Evolutionary conservation across 2,888 invertebrate species (phyloP).

Genomic region (Pseudococcus viburni): DNA sequence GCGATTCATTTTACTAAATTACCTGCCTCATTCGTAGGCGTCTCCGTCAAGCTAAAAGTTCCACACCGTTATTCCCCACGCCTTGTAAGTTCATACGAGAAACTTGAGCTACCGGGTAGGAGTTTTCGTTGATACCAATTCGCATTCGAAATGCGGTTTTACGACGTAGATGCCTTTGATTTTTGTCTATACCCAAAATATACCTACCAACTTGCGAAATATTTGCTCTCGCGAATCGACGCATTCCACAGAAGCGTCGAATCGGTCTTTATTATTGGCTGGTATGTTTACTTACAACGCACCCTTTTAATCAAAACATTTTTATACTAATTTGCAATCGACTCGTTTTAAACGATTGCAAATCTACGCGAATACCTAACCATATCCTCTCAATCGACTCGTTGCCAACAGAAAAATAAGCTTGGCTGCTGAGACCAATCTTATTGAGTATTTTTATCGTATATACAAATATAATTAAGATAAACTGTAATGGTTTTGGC

Average conservation of each 20-base stretch:
- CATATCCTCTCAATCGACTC: not conserved
- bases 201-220: not conserved
- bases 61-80: not conserved
- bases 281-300: not conserved
- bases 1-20: slow-evolving; percentile 5
- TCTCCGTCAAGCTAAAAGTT: not conserved
- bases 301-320: slow-evolving; percentile 9
- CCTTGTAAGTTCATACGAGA: not conserved
- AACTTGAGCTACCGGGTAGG: not conserved
- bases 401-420: slow-evolving; percentile 9
- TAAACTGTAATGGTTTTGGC: slow-evolving; percentile 52
- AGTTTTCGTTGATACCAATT: not conserved
- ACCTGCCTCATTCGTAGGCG: not conserved
- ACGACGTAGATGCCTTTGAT: not conserved
- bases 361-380: not conserved
- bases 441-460: not conserved
- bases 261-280: not conserved
- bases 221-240: not conserved
- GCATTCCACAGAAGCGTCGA: not conserved
- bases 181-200: too few species aligned
- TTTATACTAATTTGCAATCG: slow-evolving; percentile 15
- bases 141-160: not conserved
- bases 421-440: not conserved
- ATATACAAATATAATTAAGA: slow-evolving; percentile 48
- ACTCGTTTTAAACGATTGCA: slow-evolving; percentile 23